Conservation (phyloP, 2,113 vertebrate species). For the Oreotrochilus melanogaster region DNA sequence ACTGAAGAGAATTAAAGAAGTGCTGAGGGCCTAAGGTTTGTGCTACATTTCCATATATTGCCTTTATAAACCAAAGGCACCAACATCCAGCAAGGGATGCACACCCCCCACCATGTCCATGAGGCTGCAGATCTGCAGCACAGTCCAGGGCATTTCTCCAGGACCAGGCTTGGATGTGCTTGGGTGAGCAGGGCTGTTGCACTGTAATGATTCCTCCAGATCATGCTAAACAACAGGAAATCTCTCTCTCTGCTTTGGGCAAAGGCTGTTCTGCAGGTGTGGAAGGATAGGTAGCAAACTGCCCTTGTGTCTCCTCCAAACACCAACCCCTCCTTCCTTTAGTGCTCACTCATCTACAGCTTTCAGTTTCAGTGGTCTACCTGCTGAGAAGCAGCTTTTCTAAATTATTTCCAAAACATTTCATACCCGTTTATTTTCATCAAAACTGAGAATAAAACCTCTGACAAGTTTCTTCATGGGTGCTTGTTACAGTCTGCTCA, state of each 20-base stretch:
- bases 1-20: slow-evolving; percentile 33
- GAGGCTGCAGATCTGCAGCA: background rate
- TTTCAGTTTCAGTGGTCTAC: background rate
- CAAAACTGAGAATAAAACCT: background rate
- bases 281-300: background rate
- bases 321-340: background rate
- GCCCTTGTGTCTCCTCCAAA: background rate
- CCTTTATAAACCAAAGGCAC: background rate
- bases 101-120: rapidly evolving
- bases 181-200: background rate
- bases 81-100: background rate
- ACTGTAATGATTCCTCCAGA: rapidly evolving
- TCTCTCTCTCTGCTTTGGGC: rapidly evolving
- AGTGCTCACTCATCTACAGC: background rate
- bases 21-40: background rate
- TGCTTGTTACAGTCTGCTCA: background rate
- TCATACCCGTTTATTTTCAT: background rate
- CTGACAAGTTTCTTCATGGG: background rate
- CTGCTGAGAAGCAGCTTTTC: background rate
- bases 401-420: background rate
- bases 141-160: rapidly evolving
- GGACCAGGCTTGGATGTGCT: rapidly evolving
- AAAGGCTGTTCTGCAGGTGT: background rate
- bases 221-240: rapidly evolving
- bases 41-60: background rate